Evolutionary conservation across 1,140 invertebrate genomes (phyloP), one percentile per base, ranked within the genome.

Genomic region (Bradysia coprophila): DNA sequence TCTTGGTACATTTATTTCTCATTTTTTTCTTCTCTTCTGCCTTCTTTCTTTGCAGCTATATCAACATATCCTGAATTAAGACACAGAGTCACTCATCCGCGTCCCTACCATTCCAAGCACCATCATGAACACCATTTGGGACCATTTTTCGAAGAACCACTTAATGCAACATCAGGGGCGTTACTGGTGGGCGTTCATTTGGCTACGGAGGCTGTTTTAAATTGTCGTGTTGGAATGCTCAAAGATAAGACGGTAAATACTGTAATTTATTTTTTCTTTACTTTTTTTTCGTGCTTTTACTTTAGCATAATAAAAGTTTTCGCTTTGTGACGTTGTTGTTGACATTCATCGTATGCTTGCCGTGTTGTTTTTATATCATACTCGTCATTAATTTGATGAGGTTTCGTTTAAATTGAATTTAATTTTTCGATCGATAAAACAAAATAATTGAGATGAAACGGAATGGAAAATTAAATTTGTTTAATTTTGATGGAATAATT

Each of bases 161-260:
- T 52, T 13, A 58, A 56, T 43, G 50, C 52, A 33, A 49, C 48
- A 8, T 43, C 51, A 33, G 47, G 57, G 9, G 52, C 52, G 11
- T 62, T 67, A 9, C 60, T 62, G 45, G 54, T 84, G 28, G 76
- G 78, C 0, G 78, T 77, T 2, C 77, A 84, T 51, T 72, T 81
- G n/a, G 82, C 80, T 3, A 74, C 76, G 4, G 81, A 79, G 36
- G 79, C 80, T 15, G 72, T 76, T 39, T 67, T 88, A 33, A 80
- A 86, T 52, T 88, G 84, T 59, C 68, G 76, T 49, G 81, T 87
- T 47, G 79, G 81, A 34, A 72, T 85, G 62, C 67, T 88, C 10
- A 81, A 82, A 51, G 81, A 85, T 54, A 87, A 87, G 71, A 86
- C 81, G 53, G 84, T 87, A 62, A 70, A 72, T 58, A 13, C 31